phyloP scores from a whole-genome alignment of 2,888 invertebrate genomes.

The Eupithecia dodoneata region DNA sequence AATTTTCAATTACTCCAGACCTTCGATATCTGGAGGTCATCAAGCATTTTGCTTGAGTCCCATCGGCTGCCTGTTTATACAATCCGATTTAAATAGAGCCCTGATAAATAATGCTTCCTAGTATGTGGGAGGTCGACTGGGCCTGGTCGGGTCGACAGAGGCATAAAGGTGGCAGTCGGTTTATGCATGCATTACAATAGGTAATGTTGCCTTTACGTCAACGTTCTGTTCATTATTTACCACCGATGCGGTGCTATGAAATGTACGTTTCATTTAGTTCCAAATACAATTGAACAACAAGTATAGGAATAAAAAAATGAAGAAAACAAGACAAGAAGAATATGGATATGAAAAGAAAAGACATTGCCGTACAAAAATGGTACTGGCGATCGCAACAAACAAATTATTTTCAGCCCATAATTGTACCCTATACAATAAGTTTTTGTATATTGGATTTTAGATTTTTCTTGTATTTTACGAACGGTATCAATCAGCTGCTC shows the following conservation, averaged over 20 bases:
- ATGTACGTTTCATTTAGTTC: slow-evolving; percentile 26
- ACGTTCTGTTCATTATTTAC: slow-evolving; percentile 59
- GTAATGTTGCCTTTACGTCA: slow-evolving; percentile 70
- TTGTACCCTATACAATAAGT: too few relatives aligned
- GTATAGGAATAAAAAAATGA: not conserved
- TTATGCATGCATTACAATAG: slow-evolving; percentile 79
- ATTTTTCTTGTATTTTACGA: not conserved
- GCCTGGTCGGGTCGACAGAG: slow-evolving; percentile 55
- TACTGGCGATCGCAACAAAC: not conserved
- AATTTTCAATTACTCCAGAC: slow-evolving; percentile 58
- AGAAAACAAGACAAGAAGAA: not conserved
- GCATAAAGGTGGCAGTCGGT: slow-evolving; percentile 67
- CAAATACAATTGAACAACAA: not conserved
- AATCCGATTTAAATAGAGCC: slow-evolving; percentile 56
- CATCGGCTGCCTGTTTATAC: slow-evolving; percentile 52
- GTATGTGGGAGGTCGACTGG: slow-evolving; percentile 53
- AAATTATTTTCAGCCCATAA: too few relatives aligned
- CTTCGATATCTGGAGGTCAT: slow-evolving; percentile 71
- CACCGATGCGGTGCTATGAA: slow-evolving; percentile 42
- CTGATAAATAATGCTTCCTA: slow-evolving; percentile 37
- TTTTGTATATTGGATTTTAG: too few relatives aligned
- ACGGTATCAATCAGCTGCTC: not conserved
- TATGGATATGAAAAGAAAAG: too few relatives aligned
- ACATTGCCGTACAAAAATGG: not conserved
- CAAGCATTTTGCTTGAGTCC: slow-evolving; percentile 60